phyloP scores from a whole-genome alignment of 2,888 invertebrate species.

The Kuschelorhynchus macadamiae region DNA sequence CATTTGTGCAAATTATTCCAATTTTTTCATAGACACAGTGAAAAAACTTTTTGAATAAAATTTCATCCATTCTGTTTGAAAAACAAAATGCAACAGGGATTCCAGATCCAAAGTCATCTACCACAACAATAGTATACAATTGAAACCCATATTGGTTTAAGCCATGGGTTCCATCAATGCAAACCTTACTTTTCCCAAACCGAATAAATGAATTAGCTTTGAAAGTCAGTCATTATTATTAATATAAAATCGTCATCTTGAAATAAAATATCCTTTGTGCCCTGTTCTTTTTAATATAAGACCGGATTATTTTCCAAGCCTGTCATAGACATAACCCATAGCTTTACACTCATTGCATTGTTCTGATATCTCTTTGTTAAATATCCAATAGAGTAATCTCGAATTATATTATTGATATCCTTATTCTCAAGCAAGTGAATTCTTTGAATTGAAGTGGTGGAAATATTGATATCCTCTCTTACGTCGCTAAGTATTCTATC shows the following conservation, averaged over 20 bases:
- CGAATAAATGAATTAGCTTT: conserved; percentile 5
- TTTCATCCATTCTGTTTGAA: background rate
- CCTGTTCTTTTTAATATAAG: conserved; percentile 1
- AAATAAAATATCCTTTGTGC: background rate
- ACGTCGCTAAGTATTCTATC: background rate
- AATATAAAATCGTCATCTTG: conserved; percentile 26
- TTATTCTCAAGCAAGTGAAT: conserved; percentile 20
- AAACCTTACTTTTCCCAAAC: conserved; percentile 10
- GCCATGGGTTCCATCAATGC: too few species aligned
- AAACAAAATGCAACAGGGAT: background rate
- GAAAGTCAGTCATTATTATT: conserved; percentile 37
- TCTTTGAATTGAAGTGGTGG: background rate
- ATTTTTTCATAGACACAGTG: background rate
- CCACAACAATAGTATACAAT: background rate
- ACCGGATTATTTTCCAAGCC: background rate
- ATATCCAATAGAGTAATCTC: conserved; percentile 10
- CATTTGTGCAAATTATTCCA: background rate
- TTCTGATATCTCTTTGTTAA: background rate
- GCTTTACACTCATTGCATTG: conserved; percentile 16
- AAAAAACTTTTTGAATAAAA: conserved; percentile 1
- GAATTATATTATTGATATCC: conserved; percentile 12
- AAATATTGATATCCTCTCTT: background rate
- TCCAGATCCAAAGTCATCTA: conserved; percentile 6
- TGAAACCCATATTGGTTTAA: conserved; percentile 8
- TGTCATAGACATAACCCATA: conserved; percentile 8